phyloP scores from a whole-genome alignment of 2,888 invertebrate species.

The Argyresthia goedartella region DNA sequence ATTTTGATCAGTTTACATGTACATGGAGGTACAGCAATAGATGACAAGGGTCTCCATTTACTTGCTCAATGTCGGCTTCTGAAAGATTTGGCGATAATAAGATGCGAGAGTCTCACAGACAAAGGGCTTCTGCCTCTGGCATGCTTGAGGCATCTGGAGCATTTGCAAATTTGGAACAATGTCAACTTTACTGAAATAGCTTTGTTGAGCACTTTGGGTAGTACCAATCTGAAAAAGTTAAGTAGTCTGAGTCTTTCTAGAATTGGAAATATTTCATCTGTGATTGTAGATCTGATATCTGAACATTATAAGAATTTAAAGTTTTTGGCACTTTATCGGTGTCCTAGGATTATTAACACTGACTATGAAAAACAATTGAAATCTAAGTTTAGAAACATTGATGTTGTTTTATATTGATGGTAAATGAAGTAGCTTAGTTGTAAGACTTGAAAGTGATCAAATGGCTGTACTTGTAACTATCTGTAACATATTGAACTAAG shows the following conservation, averaged over 20 bases:
- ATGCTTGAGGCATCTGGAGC: constrained; percentile 31
- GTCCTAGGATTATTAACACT: constrained; percentile 45
- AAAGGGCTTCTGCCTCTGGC: constrained; percentile 34
- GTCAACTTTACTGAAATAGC: constrained; percentile 38
- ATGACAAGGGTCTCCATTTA: constrained; percentile 39
- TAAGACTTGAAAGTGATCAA: no score
- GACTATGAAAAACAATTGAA: constrained; percentile 55
- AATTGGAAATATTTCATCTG: constrained; percentile 45
- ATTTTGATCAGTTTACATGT: constrained; percentile 43
- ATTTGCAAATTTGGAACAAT: constrained; percentile 60
- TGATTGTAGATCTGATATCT: constrained; percentile 49
- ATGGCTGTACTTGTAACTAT: no score
- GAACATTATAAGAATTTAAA: constrained; percentile 49
- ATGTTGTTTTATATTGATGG: constrained; percentile 44
- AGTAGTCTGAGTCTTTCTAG: constrained; percentile 52
- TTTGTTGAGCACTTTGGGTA: constrained; percentile 37
- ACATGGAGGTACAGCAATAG: constrained; percentile 46
- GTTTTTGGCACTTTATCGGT: constrained; percentile 56
- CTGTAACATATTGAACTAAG: no score
- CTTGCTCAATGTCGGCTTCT: constrained; percentile 41
- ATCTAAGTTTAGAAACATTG: constrained; percentile 53
- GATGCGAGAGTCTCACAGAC: constrained; percentile 53
- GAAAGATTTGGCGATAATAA: constrained; percentile 46
- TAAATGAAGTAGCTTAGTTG: constrained; percentile 6
- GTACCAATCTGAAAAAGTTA: constrained; percentile 32